A percentile compares a stretch with the other conserved stretches of the same genome.
phyloP scores from a whole-genome alignment of 2,888 invertebrate genomes.

The Fissipunctia ypsillon region DNA sequence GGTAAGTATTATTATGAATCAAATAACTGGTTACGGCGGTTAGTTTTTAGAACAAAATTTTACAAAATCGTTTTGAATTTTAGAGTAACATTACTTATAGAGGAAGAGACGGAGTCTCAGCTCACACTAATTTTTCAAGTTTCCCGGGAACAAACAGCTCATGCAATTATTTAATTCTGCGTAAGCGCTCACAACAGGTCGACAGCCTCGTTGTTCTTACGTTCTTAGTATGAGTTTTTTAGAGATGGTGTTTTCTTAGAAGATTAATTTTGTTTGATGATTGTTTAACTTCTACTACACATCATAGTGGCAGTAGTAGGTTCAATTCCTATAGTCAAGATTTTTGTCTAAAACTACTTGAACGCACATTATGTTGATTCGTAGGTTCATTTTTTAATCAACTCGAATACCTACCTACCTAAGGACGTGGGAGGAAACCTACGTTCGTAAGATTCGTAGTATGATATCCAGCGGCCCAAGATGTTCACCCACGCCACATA shows the following conservation, averaged over 20 bases:
- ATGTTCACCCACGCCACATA: conserved; percentile 71
- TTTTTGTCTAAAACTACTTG: conserved; percentile 2
- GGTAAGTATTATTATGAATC: conserved; percentile 5
- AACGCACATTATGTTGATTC: not conserved
- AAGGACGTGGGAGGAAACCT: conserved; percentile 56
- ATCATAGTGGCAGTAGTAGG: not conserved
- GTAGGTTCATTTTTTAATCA: conserved; percentile 22
- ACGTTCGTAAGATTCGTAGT: conserved; percentile 60
- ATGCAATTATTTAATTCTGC: conserved; percentile 76
- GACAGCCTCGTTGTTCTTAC: conserved; percentile 48
- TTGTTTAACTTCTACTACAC: not conserved
- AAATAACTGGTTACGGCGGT: not conserved
- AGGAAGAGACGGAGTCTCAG: conserved; percentile 16
- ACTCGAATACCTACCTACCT: conserved; percentile 26
- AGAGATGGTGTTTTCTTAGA: conserved; percentile 50
- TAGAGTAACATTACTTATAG: not conserved
- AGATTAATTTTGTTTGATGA: conserved; percentile 33
- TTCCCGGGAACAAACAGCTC: conserved; percentile 75
- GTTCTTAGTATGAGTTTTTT: conserved; percentile 32
- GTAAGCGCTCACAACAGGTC: conserved; percentile 67
- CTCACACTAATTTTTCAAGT: conserved; percentile 62
- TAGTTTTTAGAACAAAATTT: not conserved
- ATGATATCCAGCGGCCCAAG: conserved; percentile 66
- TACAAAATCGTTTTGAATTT: conserved; percentile 6
- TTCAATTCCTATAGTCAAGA: not conserved